Evolutionary conservation across 2,113 vertebrate species (phyloP).

Genomic region (Mionectes macconnelli): DNA sequence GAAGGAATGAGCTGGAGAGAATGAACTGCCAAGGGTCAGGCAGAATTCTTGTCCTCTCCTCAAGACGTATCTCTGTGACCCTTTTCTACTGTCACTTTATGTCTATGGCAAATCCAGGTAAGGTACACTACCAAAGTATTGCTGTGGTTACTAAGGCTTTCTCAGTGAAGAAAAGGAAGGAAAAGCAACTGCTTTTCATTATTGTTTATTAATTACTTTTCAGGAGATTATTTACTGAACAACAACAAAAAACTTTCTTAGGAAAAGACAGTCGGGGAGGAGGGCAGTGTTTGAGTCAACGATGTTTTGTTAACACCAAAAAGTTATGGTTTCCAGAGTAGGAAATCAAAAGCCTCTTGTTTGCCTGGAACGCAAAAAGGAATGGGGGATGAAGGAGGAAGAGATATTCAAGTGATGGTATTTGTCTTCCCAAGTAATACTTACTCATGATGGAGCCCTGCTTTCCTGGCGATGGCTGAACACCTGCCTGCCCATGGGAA

Average conservation of each 20-base stretch:
- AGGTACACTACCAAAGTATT: neutral
- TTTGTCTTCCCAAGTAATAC: neutral
- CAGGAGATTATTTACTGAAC: neutral
- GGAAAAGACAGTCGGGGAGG: neutral
- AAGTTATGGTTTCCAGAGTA: neutral
- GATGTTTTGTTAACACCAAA: neutral
- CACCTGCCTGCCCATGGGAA: neutral
- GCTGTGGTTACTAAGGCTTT: neutral
- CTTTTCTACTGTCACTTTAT: neutral
- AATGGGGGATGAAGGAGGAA: neutral
- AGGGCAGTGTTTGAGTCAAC: neutral
- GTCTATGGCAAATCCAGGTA: neutral
- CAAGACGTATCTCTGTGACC: neutral
- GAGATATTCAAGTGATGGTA: neutral
- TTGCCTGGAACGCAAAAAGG: neutral
- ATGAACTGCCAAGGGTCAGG: neutral
- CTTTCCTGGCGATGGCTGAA: neutral
- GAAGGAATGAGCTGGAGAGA: neutral
- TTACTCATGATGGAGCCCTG: accelerated
- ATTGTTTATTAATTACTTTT: neutral
- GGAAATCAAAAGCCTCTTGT: neutral
- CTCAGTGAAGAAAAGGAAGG: neutral
- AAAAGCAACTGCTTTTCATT: neutral
- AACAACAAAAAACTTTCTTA: neutral
- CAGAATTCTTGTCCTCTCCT: neutral